Base-by-base conservation (phyloP, 2,888 invertebrate species). In the Ferdinandea cuprea region DNA sequence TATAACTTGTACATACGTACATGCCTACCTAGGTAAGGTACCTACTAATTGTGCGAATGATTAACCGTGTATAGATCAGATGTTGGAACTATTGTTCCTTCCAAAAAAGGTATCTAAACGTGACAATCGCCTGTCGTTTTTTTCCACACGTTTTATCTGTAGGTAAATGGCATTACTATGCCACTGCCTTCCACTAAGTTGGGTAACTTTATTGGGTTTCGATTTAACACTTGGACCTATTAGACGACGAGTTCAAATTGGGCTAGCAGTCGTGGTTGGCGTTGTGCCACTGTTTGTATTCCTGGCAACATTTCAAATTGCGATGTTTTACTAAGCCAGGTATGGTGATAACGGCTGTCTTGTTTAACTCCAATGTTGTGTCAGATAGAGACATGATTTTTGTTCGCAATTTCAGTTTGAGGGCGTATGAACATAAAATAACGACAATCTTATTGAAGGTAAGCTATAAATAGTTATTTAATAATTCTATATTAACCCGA, bases 31-130 rank as follows among this genome's bases (percentile, higher is more conserved):
- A n/a, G n/a, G n/a, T n/a, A n/a, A n/a, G n/a, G n/a, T n/a, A n/a
- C n/a, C n/a, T 83, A 83, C 72, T 83, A 83, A 83, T 83, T 83
- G 83, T 66, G 83, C 61, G 54, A 68, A 78, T 78, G 83, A 77
- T 77, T 77, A 77, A 63, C 61, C 68, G 61, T 44, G 66, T 46
- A 72, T 72, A 19, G 35, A 72, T 66, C 77, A 66, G 77, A 66
- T 66, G 61, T 68, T 65, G 83, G 50, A 30, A 68, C 66, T 83
- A 83, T 83, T 77, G 77, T 73, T 73, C 28, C 30, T 19, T 37
- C 83, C 83, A 66, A 83, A 83, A 78, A 72, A 61, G 83, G 83
- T 35, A 48, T 28, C 44, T 44, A 56, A 72, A 77, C 83, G 83
- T 83, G 83, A 83, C 77, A 77, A 83, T 83, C 59, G 63, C 15